Evolutionary conservation across 2,888 invertebrate genomes (phyloP), one percentile per base, ranked within the genome.

Genomic region (Pachycephus smyrnensis): DNA sequence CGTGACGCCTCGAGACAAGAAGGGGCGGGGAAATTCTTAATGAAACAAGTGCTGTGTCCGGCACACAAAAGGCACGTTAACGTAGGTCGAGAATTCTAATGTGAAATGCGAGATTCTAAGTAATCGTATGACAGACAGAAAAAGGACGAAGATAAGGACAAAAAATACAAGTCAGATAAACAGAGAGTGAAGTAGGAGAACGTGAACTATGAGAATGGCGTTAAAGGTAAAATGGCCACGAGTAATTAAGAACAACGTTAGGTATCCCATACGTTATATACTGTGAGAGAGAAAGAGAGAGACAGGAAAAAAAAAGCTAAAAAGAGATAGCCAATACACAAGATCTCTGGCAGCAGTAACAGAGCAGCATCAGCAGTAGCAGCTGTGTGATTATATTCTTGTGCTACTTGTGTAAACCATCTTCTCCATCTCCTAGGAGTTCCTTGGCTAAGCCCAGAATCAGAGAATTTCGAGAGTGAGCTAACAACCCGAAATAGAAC

Each of bases 281-380:
- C 36, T 75, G 71, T 73, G 75, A 76, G 33, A 75, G 40, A 69
- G 73, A 33, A 35, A 77, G 75, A 80, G 77, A 75, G 73, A 71
- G 73, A 76, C 32, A 73, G 37, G 36, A 69, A 75, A 23, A 73
- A 79, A 15, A 68, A 30, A 31, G 32, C n/a, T 9, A 40, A 77
- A 77, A 78, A 30, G 37, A 32, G 69, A 69, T 55, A 55, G 23
- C 6, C 55, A 55, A 55, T 55, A 3, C 23, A 55, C 55, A 23
- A 23, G 55, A 55, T 55, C 23, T 55, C 23, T 55, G 55, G 23
- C 23, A 55, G 23, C 55, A 55, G 9, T 55, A 9, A 23, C 55
- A 9, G 23, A 55, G 55, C 23, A 55, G 55, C 55, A 9, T 55
- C 23, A 23, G 23, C 23, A 55, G 23, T 23, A 9, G 55, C 55